phyloP scores from a whole-genome alignment of 2,888 invertebrate genomes.

The Amphipyra tragopoginis region DNA sequence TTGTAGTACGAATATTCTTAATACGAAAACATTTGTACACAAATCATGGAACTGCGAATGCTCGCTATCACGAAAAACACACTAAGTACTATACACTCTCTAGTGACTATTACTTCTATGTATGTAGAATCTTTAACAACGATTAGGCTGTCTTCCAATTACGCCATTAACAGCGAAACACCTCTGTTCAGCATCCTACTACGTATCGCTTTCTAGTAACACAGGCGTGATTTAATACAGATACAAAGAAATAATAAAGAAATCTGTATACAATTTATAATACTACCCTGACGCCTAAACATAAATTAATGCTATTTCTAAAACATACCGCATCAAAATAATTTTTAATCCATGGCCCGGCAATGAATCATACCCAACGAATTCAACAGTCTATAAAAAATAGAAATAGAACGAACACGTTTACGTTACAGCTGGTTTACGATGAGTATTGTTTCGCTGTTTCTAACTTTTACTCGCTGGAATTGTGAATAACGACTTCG shows the following conservation, averaged over 20 bases:
- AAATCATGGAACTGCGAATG: no score
- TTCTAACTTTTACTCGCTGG: slow-evolving; percentile 16
- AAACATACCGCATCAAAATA: slow-evolving; percentile 33
- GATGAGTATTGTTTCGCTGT: slow-evolving; percentile 42
- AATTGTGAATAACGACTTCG: slow-evolving; percentile 6
- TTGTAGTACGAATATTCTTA: no score
- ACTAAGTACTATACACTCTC: no score
- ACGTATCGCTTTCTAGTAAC: background rate
- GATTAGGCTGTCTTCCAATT: no score
- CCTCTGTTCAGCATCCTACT: no score
- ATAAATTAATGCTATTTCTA: slow-evolving; percentile 34
- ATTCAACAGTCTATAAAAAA: slow-evolving; percentile 59
- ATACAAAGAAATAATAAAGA: slow-evolving; percentile 6
- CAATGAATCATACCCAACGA: slow-evolving; percentile 58
- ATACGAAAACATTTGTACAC: no score
- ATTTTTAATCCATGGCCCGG: slow-evolving; percentile 19
- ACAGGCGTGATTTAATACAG: background rate
- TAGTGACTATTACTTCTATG: no score
- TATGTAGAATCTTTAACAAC: no score
- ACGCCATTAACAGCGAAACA: no score
- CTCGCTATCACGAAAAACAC: no score
- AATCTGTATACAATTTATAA: slow-evolving; percentile 22
- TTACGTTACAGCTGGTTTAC: slow-evolving; percentile 54
- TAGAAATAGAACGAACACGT: slow-evolving; percentile 64
- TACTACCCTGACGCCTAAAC: slow-evolving; percentile 11